Evolutionary conservation across 2,113 vertebrate species (phyloP), one percentile per base, ranked within the genome.

Genomic region (Stercorarius parasiticus): DNA sequence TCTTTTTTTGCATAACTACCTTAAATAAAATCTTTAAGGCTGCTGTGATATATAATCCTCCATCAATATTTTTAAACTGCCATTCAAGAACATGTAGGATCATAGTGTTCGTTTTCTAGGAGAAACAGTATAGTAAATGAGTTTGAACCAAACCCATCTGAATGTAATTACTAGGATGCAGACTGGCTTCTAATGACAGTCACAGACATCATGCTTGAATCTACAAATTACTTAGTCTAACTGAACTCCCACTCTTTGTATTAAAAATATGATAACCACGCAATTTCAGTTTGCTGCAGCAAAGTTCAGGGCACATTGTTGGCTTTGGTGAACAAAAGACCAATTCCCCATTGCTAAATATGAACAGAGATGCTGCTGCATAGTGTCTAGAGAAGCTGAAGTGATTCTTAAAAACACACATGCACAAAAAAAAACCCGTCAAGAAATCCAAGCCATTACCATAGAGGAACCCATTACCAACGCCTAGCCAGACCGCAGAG

Each of bases 1-100:
- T 64, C 32, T 49, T 21, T 59, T 52, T 58, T 66, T 74, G 2
- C 20, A 18, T 56, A 88, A 26, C 59, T 86, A 52, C 69, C 47
- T 90, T 64, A 78, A 90, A 47, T 81, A 84, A 92, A 89, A 67
- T 76, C 30, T 71, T 89, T 64, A 59, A 86, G 29, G 13, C 38
- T 53, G 11, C 56, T 79, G 11, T 91, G 72, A 92, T 91, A 52
- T 18, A 52, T 22, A 83, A 47, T 65, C 30, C 3, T 85, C 36
- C 13, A 20, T 69, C 38, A 69, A 17, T 64, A 84, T 29, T 89
- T 34, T 83, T 65, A 50, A 92, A 76, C 36, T 89, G 19, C 25
- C 29, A 23, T n/a, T 88, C 52, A 78, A 49, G 77, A 82, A 53
- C 29, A 45, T 9, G 15, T 58, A 53, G 38, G 20, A 77, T 30